Evolutionary conservation across 1,140 invertebrate species (phyloP).

Genomic region (Agraylea sexmaculata): DNA sequence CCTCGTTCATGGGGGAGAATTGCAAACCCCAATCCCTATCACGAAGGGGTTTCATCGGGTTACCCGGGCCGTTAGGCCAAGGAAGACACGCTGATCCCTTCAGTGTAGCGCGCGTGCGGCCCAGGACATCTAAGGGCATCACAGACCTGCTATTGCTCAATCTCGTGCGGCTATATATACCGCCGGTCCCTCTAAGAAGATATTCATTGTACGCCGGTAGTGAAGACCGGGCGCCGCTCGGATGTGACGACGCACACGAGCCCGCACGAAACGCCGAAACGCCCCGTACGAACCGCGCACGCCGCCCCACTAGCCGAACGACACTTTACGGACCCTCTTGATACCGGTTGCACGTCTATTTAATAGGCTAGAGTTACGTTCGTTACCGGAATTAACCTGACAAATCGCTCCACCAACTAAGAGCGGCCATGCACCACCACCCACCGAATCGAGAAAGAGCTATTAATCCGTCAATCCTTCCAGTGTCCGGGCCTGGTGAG

Average conservation of each 20-base stretch:
- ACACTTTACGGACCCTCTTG: conserved; percentile 23
- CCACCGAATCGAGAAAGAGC: conserved; percentile 83
- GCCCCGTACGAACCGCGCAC: conserved; percentile 25
- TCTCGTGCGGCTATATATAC: conserved; percentile 57
- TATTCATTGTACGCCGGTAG: conserved; percentile 39
- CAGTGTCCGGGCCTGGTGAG: conserved; percentile 78
- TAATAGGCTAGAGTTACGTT: conserved; percentile 65
- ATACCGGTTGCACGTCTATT: conserved; percentile 43
- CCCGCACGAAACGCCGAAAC: conserved; percentile 19
- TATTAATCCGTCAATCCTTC: conserved; percentile 84
- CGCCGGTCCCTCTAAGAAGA: conserved; percentile 60
- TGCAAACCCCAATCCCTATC: conserved; percentile 73
- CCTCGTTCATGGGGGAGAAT: conserved; percentile 75
- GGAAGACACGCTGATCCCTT: conserved; percentile 59
- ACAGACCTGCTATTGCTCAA: conserved; percentile 78
- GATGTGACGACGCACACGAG: too few relatives aligned
- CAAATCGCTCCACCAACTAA: conserved; percentile 84
- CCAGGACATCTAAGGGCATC: conserved; percentile 73
- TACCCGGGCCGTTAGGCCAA: conserved; percentile 59
- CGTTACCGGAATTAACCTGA: conserved; percentile 84
- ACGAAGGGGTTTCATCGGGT: conserved; percentile 66
- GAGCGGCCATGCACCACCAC: conserved; percentile 83
- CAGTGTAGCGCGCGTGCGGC: conserved; percentile 76
- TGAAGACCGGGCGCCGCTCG: too few relatives aligned
- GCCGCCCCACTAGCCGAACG: too few relatives aligned